Evolutionary conservation across 2,113 vertebrate genomes (phyloP), one percentile per base, ranked within the genome.

Genomic region (Anhinga anhinga): DNA sequence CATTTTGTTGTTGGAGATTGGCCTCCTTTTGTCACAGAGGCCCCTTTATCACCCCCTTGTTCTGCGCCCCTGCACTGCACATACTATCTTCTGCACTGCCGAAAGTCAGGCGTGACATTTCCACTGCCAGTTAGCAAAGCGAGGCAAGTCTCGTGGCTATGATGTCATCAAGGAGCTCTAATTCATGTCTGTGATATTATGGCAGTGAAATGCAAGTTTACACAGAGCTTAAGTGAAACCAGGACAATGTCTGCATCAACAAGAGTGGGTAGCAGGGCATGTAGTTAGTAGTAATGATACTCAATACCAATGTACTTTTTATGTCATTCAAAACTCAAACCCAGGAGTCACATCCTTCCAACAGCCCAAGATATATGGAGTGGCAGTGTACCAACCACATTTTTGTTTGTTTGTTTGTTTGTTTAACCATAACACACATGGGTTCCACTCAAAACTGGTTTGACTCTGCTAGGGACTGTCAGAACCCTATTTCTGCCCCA

Each of bases 11-110:
- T n/a, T 42, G 44, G 58, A 85, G 53, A 40, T 13, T 5, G 27
- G 25, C 27, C 7, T 36, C 14, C 21, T 55, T 90, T 80, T 50
- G 36, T 88, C 65, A 45, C 27, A 62, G n/a, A 62, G 26, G 38
- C 15, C 42, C 4, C 16, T n/a, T 5, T 53, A 78, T 63, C 47
- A 30, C 17, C 18, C 15, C 16, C 3, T 6, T 32, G 15, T 25
- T 63, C 88, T 59, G 9, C 3, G 2, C 10, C 26, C 13, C 47
- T 55, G 50, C 34, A 25, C 32, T 0, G 0, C 29, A 49, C 0
- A 0, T n/a, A 44, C 23, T 77, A 34, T 29, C 25, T 15, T 38
- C 67, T 65, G 34, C 32, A 23, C 8, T 1, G 0, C 65, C 12
- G 21, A 20, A 34, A 80, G 78, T 42, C 66, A 86, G 23, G 38